Evolutionary conservation across 2,888 invertebrate species (phyloP), one percentile per base, ranked within the genome.

Genomic region (Nephrotoma guestfalica): DNA sequence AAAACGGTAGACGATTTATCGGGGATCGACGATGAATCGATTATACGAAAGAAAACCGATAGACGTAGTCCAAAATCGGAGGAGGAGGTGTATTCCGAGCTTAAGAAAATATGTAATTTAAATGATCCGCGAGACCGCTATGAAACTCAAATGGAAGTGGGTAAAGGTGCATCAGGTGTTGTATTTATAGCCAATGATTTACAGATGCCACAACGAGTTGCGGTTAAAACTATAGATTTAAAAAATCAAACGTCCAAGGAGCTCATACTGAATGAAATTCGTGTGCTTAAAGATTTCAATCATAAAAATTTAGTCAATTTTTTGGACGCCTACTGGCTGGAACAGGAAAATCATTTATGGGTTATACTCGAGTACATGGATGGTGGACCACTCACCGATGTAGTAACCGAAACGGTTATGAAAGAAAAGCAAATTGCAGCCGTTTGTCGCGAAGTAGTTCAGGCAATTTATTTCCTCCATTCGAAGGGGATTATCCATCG

Each of bases 221-320:
- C 99, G 43, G 96, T 99, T 88, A 99, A 99, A 92, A 97, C 97
- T 89, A 99, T 99, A 91, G 97, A 99, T 91, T 94, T 99, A 90
- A 94, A 96, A 51, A 97, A 97, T 91, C 99, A 99, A 91, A 96
- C 97, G 86, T 97, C 98, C 90, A 99, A 99, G 91, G 98, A 99
- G 92, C 93, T 99, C 89, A 96, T 99, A 90, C 93, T 99, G 88
- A 98, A 97, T 86, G 99, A 99, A 93, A 98, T 99, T 88, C 95
- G 95, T 89, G 97, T 98, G 13, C 94, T 98, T 90, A 96, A 96
- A 90, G 96, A 96, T 89, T 97, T 98, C 90, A 95, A 96, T 89
- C 99, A 99, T 91, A 96, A 96, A 89, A 99, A 98, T 92, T 93
- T 98, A 89, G 99, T 99, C 0, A 99, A 99, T 91, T 99, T 97